Base-by-base conservation (phyloP, 2,888 invertebrate genomes). In the Monochamus alternatus region DNA sequence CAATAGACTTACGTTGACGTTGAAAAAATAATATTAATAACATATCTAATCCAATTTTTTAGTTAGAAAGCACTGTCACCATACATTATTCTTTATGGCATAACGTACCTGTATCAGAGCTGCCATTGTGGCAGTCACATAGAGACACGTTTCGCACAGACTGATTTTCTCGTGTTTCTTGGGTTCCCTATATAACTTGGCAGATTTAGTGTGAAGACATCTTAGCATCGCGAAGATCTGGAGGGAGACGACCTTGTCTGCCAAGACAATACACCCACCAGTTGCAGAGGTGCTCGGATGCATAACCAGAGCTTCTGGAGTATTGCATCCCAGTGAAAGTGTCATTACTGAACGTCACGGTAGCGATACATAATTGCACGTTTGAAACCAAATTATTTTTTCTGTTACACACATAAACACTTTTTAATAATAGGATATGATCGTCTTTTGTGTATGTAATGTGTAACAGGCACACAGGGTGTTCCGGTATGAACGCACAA, bases 181-280 rank as follows among this genome's bases (percentile, higher is more conserved):
- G 66, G 65, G 74, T 80, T 80, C 76, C 76, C 83, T 83, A 80
- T 83, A 83, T 83, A 83, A 83, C 80, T 78, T 81, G 75, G 58
- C 59, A 47, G 55, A 32, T 14, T 60, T 70, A 62, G 22, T 64
- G 59, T 76, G 71, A 71, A 71, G 51, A 71, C 52, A 71, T 63
- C 71, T 38, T 52, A 52, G 52, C 51, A 59, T 51, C 14, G 14
- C 52, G 43, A 67, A 67, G 69, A 73, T 31, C 62, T 78, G 79
- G 80, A 78, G 81, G 81, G 83, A 81, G 81, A 74, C 67, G 78
- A 77, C 82, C 80, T 81, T 81, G 78, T 64, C 72, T 58, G 63
- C 32, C 55, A 22, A 55, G 14, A 55, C 38, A 55, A 73, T 51
- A 70, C 73, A 44, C 58, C 67, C 58, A 65, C 59, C 14, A 51